Percentiles rank a stretch among this genome's conserved stretches.
These are phyloP conservation scores for Hycleus phaleratus DNA, from an alignment of 1,140 invertebrate genomes.

Conservation along the genomic window DNA sequence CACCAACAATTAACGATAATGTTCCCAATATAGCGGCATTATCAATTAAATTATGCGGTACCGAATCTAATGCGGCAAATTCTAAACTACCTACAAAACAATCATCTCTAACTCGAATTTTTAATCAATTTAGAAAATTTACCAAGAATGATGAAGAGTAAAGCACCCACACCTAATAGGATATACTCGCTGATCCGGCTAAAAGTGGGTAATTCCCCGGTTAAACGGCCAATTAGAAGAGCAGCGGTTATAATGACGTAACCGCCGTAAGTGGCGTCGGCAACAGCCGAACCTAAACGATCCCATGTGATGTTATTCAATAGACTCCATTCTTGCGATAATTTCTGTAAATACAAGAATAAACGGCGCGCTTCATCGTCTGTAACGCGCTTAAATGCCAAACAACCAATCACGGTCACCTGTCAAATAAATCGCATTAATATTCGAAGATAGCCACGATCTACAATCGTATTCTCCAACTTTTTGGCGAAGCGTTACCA, in stretches of 20 bases:
- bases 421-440: conserved; percentile 29
- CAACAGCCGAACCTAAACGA: conserved; percentile 50
- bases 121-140: conserved; percentile 17
- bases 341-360: conserved; percentile 57
- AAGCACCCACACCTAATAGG: conserved; percentile 55
- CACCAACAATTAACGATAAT: conserved; percentile 57
- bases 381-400: conserved; percentile 59
- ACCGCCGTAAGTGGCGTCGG: conserved; percentile 58
- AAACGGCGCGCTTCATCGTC: conserved; percentile 61
- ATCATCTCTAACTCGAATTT: neutral
- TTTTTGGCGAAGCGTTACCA: too few relatives aligned
- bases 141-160: conserved; percentile 61
- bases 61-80: conserved; percentile 59
- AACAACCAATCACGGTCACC: conserved; percentile 58
- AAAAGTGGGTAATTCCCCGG: conserved; percentile 55
- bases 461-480: neutral
- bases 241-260: conserved; percentile 64
- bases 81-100: conserved; percentile 49
- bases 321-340: conserved; percentile 66
- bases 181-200: conserved; percentile 58
- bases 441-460: neutral
- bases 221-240: conserved; percentile 54
- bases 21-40: conserved; percentile 62
- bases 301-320: conserved; percentile 65
- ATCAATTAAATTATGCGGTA: conserved; percentile 56